These are phyloP conservation scores for Fragum whitleyi DNA, from an alignment of 2,888 invertebrate species.

Conservation along the genomic window DNA sequence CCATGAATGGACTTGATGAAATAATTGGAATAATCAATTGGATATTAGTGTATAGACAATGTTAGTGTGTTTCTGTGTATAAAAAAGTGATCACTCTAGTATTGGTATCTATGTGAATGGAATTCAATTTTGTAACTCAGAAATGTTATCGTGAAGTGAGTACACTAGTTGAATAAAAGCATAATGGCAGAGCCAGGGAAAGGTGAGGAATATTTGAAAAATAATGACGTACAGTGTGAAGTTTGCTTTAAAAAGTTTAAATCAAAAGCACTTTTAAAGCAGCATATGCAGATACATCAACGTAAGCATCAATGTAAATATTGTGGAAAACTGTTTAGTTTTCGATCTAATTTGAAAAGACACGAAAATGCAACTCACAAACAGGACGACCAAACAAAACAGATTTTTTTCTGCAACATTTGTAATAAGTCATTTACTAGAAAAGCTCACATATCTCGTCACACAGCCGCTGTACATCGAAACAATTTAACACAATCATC, in stretches of 20 bases:
- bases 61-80: background rate
- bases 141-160: too few species aligned
- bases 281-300: conserved; percentile 27
- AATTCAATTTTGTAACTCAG: background rate
- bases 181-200: background rate
- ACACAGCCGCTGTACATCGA: conserved; percentile 23
- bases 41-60: background rate
- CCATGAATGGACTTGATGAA: background rate
- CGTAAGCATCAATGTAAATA: conserved; percentile 19
- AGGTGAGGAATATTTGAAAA: background rate
- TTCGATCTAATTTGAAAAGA: conserved; percentile 9
- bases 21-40: background rate
- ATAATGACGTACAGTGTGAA: background rate
- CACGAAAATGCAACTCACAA: background rate
- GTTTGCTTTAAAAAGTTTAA: conserved; percentile 8
- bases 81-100: background rate
- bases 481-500: too few species aligned
- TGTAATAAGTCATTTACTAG: conserved; percentile 38
- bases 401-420: conserved; percentile 22
- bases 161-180: too few species aligned
- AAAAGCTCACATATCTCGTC: conserved; percentile 29
- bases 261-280: background rate
- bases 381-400: background rate
- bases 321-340: conserved; percentile 6
- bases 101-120: background rate